Evolutionary conservation across 2,113 vertebrate species (phyloP), one percentile per base, ranked within the genome.

Genomic region (Perca flavescens): DNA sequence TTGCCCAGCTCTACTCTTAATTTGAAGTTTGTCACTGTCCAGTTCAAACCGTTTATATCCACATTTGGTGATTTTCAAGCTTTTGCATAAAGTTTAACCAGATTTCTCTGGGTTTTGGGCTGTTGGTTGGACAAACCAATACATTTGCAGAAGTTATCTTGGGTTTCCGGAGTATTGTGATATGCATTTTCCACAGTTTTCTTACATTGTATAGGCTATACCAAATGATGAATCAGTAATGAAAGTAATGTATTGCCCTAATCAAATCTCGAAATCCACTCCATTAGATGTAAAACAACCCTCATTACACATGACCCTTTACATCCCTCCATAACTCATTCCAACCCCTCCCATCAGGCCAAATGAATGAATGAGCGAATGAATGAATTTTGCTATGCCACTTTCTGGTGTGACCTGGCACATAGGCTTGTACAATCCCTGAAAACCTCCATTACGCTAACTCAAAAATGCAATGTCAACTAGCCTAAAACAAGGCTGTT

Each of bases 1-100:
- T 28, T 28, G 28, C 28, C 28, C 28, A 28, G 28, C 28, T 28
- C 28, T 28, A 28, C 28, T 54, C 31, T 40, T 40, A 9, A 40
- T 40, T 56, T 75, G 74, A 76, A 65, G 69, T 66, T 56, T 50
- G 21, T 58, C 25, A 10, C 57, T 43, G 46, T 74, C 54, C 64
- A 70, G 36, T 40, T 36, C 36, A 7, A 36, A 9, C 6, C 7
- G 8, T 36, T 36, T 36, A 10, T 2, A 40, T 40, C 36, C 36
- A 36, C 7, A 36, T 36, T 36, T 36, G 36, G 36, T 36, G 7
- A 36, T 36, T 36, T 36, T 36, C 6, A 36, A 36, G 1, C 36
- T 36, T 8, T 7, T 36, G 36, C 36, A 36, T 36, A 8, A 36
- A 36, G 36, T 36, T 36, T 36, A 36, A 36, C 36, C 7, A 7